These are phyloP conservation scores for Sebastes fasciatus DNA, from an alignment of 2,113 vertebrate genomes.

Conservation along the genomic window DNA sequence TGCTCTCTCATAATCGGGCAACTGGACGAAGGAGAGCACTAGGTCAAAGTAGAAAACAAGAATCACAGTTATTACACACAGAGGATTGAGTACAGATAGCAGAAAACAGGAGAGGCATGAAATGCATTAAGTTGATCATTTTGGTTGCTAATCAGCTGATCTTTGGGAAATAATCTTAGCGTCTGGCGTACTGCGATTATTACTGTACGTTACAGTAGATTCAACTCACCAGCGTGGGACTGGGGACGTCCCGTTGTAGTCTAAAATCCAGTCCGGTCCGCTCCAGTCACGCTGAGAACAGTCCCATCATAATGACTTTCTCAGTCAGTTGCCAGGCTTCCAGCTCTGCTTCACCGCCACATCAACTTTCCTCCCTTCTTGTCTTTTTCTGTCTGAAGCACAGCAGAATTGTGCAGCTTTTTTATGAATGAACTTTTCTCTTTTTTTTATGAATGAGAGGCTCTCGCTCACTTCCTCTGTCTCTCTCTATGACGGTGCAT, in stretches of 20 bases:
- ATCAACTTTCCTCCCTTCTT: constrained; percentile 48
- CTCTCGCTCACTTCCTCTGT: constrained; percentile 55
- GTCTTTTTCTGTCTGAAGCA: constrained; percentile 44
- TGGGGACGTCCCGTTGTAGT: constrained; percentile 45
- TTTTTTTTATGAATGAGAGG: constrained; percentile 86
- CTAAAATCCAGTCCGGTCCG: constrained; percentile 44
- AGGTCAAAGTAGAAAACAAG: constrained; percentile 32
- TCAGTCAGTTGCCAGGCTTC: constrained; percentile 34
- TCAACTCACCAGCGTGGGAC: constrained; percentile 69
- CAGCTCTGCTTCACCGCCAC: constrained; percentile 46
- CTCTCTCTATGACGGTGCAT: constrained; percentile 78
- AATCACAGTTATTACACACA: not conserved
- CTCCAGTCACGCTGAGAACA: constrained; percentile 36
- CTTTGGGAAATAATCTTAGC: not conserved
- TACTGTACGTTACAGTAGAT: constrained; percentile 1
- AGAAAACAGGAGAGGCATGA: not conserved
- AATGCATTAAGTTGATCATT: not conserved
- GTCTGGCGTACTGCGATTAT: not conserved
- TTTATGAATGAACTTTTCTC: constrained; percentile 94
- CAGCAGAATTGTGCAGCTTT: constrained; percentile 79
- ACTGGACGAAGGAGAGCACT: constrained; percentile 35
- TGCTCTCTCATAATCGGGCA: constrained; percentile 89
- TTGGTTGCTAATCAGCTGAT: not conserved
- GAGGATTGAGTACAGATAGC: not conserved
- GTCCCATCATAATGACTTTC: constrained; percentile 54